Evolutionary conservation across 1,140 invertebrate genomes (phyloP), one percentile per base, ranked within the genome.

Genomic region (Pantala flavescens): DNA sequence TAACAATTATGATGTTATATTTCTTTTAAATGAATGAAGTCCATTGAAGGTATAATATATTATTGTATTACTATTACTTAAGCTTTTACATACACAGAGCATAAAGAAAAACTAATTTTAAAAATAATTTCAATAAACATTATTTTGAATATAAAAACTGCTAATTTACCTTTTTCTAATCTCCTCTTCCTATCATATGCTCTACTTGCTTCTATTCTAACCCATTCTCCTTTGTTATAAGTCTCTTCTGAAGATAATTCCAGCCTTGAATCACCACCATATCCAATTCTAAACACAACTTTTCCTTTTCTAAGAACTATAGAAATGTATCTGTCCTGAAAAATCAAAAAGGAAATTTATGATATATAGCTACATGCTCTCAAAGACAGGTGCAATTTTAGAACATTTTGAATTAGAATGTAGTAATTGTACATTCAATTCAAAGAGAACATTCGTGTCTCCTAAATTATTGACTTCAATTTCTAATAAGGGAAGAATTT

Each of bases 211-310:
- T 91, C 88, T 7, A 96, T 86, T 77, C 88, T 88, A 0, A 91
- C 89, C 87, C 91, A 91, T 76, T 90, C 87, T 9, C 94, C 95
- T 74, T 87, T 91, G 79, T 96, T 97, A 80, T 94, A 92, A 75
- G 88, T 88, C 19, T 89, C 87, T 0, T 86, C 86, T 0, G 90
- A 91, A 23, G 85, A 86, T 76, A 94, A 88, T 77, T 89, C 86
- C 74, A 91, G 82, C 74, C 81, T 85, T 7, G 87, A 84, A 75
- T 89, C 86, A 21, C 85, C 86, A 74, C 84, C 86, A 78, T 93
- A 93, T 71, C 89, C 86, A 24, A 95, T 89, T 74, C 88, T 84
- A 78, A 95, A 90, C 23, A 92, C 85, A 19, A 97, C 86, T 75
- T 87, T 86, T 19, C 94, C 95, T 71, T 90, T 87, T 63, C 88